Evolutionary conservation across 2,797 vertebrate species (phyloP).

Genomic region (Cuculus canorus): DNA sequence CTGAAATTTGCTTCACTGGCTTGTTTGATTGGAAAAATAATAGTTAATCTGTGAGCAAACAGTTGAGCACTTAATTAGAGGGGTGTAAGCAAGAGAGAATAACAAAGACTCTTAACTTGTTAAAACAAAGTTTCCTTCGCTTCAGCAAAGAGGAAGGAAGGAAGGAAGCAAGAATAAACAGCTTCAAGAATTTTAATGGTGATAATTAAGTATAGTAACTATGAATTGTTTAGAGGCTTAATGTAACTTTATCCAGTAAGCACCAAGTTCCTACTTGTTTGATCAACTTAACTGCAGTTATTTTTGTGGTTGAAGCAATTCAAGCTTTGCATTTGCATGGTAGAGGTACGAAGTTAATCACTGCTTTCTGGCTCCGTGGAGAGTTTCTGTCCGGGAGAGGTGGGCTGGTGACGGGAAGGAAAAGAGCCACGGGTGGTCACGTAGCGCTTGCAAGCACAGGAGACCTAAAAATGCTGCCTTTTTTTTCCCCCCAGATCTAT

Average conservation of each 20-base stretch:
- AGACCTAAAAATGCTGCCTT: neutral
- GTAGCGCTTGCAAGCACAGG: rapidly evolving
- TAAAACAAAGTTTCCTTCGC: conserved; percentile 83
- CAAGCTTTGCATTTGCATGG: conserved; percentile 41
- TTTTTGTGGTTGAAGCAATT: conserved; percentile 71
- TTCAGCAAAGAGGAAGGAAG: conserved; percentile 81
- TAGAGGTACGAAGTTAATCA: neutral
- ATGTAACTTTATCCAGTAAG: conserved; percentile 81
- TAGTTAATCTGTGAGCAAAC: conserved; percentile 75
- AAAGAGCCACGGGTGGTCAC: neutral
- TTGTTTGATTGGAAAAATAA: conserved; percentile 61
- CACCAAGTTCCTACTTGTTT: conserved; percentile 85
- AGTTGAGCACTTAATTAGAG: conserved; percentile 80
- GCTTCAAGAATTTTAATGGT: conserved; percentile 90
- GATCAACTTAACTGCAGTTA: conserved; percentile 71
- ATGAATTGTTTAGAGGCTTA: conserved; percentile 85
- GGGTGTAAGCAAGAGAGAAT: conserved; percentile 69
- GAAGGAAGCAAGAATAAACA: conserved; percentile 86
- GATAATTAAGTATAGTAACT: conserved; percentile 88
- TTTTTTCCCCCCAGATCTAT: conserved; percentile 82
- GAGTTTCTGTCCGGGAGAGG: neutral
- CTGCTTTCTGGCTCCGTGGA: neutral
- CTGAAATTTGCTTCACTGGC: conserved; percentile 50
- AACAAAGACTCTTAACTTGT: conserved; percentile 80
- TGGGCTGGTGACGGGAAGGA: neutral